These are phyloP conservation scores for Tetramorium parvispinum DNA, from an alignment of 1,140 invertebrate genomes.

Conservation along the genomic window DNA sequence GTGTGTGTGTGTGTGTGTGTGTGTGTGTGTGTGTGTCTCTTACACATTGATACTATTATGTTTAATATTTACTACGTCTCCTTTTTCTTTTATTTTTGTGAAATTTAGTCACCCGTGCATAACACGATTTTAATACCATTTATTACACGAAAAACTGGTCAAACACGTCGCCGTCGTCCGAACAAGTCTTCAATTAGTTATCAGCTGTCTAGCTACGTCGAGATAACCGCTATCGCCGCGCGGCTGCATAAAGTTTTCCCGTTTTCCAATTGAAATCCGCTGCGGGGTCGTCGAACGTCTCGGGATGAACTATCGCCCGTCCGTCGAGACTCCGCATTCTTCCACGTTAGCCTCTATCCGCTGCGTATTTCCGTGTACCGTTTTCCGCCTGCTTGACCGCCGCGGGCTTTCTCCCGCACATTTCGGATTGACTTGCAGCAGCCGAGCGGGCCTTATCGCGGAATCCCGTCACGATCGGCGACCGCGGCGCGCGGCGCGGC, in stretches of 20 bases:
- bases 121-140: neutral
- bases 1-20: neutral
- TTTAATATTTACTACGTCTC: neutral
- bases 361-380: neutral
- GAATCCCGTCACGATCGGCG: slow-evolving; percentile 59
- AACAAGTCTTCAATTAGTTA: slow-evolving; percentile 24
- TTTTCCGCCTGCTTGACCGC: neutral
- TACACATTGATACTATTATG: neutral
- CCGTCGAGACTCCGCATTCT: neutral
- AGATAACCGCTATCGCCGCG: neutral
- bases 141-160: neutral
- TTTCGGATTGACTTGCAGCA: neutral
- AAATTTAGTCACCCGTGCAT: neutral
- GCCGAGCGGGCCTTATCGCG: neutral
- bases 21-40: neutral
- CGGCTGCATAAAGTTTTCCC: neutral
- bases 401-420: neutral
- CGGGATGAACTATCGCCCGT: neutral
- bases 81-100: neutral
- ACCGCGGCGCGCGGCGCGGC: slow-evolving; percentile 37
- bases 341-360: neutral
- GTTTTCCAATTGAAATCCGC: neutral
- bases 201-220: neutral
- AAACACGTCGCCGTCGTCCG: neutral
- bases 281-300: neutral